Base-by-base conservation (phyloP, 2,113 vertebrate genomes). In the Bubo scandiacus region DNA sequence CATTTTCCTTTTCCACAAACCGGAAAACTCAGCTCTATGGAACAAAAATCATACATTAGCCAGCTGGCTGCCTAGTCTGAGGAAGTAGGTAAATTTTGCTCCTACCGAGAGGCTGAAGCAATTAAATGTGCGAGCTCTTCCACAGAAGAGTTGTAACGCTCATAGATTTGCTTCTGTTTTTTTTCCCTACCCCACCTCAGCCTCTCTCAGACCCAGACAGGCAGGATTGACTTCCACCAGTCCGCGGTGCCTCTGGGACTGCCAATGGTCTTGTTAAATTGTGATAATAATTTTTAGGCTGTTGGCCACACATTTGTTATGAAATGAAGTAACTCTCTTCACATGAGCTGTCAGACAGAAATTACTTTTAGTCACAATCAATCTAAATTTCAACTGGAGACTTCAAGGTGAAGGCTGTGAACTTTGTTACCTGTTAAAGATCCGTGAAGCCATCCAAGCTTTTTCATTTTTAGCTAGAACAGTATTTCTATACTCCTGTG, bases 321-420 rank as follows among this genome's bases (percentile, higher is more conserved):
- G 58, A 90, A 94, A 91, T 75, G 57, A 77, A 93, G 87, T 54
- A 43, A 87, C 70, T 92, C 68, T 88, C 62, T 61, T 89, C 92
- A 92, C 92, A 70, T 61, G 86, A 94, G 66, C 58, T 94, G 91
- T 80, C 91, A 97, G 77, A 45, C 58, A 94, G 89, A 77, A 87
- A 95, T 81, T 52, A 89, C 83, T 91, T 81, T 17, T 25, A 73
- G 70, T 90, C 57, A 38, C 62, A 55, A 94, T 94, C 86, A 87
- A 83, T 91, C 86, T 92, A 80, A 85, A 87, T 95, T 91, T 85
- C 73, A 87, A 34, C 83, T 54, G 86, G 92, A 94, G 86, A 66
- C 54, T 88, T 87, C 81, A 94, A 94, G 81, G 89, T 92, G 95
- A 94, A 94, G 66, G 62, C 78, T 27, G 13, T 82, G 91, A 95